Evolutionary conservation across 2,888 invertebrate genomes (phyloP).

Genomic region (Lasioglossum oenotherae): DNA sequence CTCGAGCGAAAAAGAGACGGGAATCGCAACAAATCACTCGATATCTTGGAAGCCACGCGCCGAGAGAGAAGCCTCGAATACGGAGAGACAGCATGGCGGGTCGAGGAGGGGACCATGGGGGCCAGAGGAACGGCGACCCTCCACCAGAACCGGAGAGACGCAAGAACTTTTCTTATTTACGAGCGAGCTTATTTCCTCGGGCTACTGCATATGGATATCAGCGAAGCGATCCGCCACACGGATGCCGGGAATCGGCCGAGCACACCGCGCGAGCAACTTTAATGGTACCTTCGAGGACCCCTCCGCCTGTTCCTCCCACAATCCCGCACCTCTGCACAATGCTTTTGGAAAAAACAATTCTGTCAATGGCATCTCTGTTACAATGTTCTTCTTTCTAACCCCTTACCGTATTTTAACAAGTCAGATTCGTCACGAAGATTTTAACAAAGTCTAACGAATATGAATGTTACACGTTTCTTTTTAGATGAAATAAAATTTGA

Average conservation of each 20-base stretch:
- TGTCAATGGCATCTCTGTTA: no score
- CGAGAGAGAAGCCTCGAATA: conserved; percentile 7
- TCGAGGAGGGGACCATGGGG: conserved; percentile 6
- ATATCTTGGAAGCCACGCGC: conserved; percentile 74
- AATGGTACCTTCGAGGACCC: conserved; percentile 54
- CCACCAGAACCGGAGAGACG: conserved; percentile 37
- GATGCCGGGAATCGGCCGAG: conserved; percentile 60
- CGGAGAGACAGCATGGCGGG: neutral
- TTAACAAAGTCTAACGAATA: no score
- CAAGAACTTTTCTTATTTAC: conserved; percentile 77
- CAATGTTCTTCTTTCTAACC: no score
- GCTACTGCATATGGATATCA: conserved; percentile 75
- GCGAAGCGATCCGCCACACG: conserved; percentile 53
- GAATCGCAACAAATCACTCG: conserved; percentile 77
- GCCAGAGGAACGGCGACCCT: conserved; percentile 13
- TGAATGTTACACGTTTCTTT: no score
- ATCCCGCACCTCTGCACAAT: neutral
- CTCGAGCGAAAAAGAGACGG: conserved; percentile 62
- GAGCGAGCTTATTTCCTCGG: conserved; percentile 76
- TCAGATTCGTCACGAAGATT: no score
- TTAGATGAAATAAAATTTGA: no score
- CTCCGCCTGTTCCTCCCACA: conserved; percentile 26
- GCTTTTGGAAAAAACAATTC: neutral
- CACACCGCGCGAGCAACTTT: conserved; percentile 64
- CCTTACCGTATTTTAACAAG: no score